A percentile compares a stretch with the other conserved stretches of the same genome.
Evolutionary conservation across 2,797 vertebrate species (phyloP).

Genomic region (Steatocranus sp.): DNA sequence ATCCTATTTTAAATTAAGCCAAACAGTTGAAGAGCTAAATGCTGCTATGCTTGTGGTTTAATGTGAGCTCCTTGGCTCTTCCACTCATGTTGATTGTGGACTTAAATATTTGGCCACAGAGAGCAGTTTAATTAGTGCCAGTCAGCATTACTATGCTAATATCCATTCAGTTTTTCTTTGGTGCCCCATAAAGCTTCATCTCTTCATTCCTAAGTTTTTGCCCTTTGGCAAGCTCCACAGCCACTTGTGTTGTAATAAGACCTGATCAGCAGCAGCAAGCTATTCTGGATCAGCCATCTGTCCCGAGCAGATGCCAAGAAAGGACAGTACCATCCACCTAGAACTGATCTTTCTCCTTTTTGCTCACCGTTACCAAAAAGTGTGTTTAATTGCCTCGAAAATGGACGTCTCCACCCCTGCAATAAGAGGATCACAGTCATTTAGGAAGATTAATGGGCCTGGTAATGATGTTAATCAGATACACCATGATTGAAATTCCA

Average conservation of each 20-base stretch:
- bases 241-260: slow-evolving; percentile 18
- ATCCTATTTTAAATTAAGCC: not conserved
- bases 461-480: slow-evolving; percentile 76
- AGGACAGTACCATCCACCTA: slow-evolving; percentile 9
- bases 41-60: not conserved
- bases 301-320: slow-evolving; percentile 27
- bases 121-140: not conserved
- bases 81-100: not conserved
- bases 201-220: not conserved
- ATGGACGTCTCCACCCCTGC: slow-evolving; percentile 68
- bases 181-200: slow-evolving; percentile 8
- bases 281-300: slow-evolving; percentile 20
- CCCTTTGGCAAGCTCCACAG: slow-evolving; percentile 12
- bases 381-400: slow-evolving; percentile 71
- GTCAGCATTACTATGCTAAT: not conserved
- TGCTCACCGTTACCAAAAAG: slow-evolving; percentile 41
- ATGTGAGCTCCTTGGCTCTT: not conserved
- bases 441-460: slow-evolving; percentile 75
- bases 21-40: not conserved
- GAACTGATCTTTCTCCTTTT: slow-evolving; percentile 9
- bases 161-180: not conserved
- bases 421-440: slow-evolving; percentile 70
- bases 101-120: not conserved
- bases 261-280: slow-evolving; percentile 11
- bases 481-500: slow-evolving; percentile 68